Percentiles rank a stretch among this genome's conserved stretches.
These are phyloP conservation scores for Rhabdomys dilectus DNA, from an alignment of 2,113 vertebrate species.

Conservation along the genomic window DNA sequence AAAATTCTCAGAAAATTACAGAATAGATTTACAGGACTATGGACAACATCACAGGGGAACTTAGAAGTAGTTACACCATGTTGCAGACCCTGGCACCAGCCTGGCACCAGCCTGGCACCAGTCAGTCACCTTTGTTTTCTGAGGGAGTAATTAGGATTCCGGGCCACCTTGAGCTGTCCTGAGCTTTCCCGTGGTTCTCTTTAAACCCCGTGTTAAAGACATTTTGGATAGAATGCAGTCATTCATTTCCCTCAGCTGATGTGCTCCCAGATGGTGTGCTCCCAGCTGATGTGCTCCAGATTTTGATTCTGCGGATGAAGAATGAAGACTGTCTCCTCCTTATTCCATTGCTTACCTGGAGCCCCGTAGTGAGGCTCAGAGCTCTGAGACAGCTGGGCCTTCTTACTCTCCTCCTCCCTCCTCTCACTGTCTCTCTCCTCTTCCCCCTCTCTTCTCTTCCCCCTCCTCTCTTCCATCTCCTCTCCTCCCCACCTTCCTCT, in stretches of 20 bases:
- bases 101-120: background rate
- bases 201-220: background rate
- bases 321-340: background rate
- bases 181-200: background rate
- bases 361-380: background rate
- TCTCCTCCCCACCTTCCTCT: rapidly evolving
- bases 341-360: background rate
- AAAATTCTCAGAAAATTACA: slow-evolving; percentile 15
- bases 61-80: background rate
- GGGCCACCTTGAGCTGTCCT: background rate
- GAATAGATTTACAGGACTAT: background rate
- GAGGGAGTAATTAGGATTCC: background rate
- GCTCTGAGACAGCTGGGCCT: background rate
- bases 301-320: background rate
- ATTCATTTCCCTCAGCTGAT: background rate
- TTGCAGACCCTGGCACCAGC: background rate
- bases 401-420: background rate
- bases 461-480: rapidly evolving
- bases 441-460: too few relatives aligned
- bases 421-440: background rate
- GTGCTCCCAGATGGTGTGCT: background rate
- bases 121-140: background rate
- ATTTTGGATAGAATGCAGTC: background rate
- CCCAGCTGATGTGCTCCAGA: background rate
- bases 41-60: background rate